These are phyloP conservation scores for Globodera rostochiensis DNA, from an alignment of 1,140 invertebrate species.

Conservation along the genomic window DNA sequence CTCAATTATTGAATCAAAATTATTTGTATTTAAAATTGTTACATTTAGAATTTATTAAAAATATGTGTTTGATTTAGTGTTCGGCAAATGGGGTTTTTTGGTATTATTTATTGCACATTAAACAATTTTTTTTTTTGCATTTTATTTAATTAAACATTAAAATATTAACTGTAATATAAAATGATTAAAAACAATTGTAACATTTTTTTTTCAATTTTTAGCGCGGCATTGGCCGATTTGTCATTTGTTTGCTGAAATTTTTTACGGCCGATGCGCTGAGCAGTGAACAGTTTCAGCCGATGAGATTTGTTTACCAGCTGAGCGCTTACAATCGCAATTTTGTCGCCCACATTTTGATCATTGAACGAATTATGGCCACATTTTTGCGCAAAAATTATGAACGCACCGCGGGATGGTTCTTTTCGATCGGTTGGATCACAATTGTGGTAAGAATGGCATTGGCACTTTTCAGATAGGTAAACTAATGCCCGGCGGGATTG, in stretches of 20 bases:
- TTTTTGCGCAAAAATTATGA: constrained; percentile 18
- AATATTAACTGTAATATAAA: no score
- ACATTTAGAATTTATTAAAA: no score
- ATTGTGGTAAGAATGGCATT: not conserved
- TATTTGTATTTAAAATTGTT: no score
- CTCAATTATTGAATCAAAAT: no score
- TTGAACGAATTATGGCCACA: constrained; percentile 13
- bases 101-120: no score
- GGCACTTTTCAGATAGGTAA: no score
- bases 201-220: not conserved
- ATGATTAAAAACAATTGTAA: no score
- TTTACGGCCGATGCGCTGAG: not conserved
- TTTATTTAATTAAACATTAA: no score
- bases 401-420: not conserved
- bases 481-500: no score
- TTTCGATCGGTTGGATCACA: constrained; percentile 8
- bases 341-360: constrained; percentile 19
- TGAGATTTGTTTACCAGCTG: not conserved
- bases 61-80: no score
- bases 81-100: no score
- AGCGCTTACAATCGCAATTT: constrained; percentile 11
- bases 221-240: not conserved
- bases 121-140: no score
- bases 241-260: not conserved
- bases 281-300: not conserved